phyloP scores from a whole-genome alignment of 2,888 invertebrate species.

The Drosophila acutilabella region DNA sequence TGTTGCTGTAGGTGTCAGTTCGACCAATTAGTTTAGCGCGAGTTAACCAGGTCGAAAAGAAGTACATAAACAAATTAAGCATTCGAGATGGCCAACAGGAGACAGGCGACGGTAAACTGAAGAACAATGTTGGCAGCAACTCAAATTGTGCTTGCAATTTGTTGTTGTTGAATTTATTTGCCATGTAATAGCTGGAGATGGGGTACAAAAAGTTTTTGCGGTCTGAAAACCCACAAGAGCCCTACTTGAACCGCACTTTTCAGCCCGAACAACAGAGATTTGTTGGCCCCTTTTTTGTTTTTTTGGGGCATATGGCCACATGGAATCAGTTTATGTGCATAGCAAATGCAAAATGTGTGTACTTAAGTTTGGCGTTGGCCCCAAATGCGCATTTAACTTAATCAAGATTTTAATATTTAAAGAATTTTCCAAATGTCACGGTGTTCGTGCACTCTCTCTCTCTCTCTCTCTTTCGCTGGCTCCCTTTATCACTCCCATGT shows the following conservation, averaged over 20 bases:
- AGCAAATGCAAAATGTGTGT: constrained; percentile 60
- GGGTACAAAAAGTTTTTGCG: constrained; percentile 1
- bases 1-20: constrained; percentile 7
- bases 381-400: constrained; percentile 83
- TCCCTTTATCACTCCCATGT: neutral
- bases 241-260: neutral
- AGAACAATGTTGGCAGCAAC: constrained; percentile 32
- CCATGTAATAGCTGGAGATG: neutral
- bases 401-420: constrained; percentile 84
- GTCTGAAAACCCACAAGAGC: constrained; percentile 13
- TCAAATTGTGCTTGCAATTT: constrained; percentile 69
- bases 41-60: neutral
- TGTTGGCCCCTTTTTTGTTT: constrained; percentile 25
- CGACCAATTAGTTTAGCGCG: constrained; percentile 2
- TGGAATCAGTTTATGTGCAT: constrained; percentile 66
- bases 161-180: constrained; percentile 35
- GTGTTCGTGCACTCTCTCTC: neutral
- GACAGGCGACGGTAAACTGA: neutral
- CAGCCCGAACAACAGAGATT: constrained; percentile 41
- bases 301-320: constrained; percentile 36
- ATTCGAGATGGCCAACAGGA: constrained; percentile 1
- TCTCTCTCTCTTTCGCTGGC: neutral
- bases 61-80: constrained; percentile 36
- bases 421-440: constrained; percentile 65
- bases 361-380: constrained; percentile 60